These are phyloP conservation scores for Odontophorus gujanensis DNA, from an alignment of 2,113 vertebrate species.

Conservation along the genomic window DNA sequence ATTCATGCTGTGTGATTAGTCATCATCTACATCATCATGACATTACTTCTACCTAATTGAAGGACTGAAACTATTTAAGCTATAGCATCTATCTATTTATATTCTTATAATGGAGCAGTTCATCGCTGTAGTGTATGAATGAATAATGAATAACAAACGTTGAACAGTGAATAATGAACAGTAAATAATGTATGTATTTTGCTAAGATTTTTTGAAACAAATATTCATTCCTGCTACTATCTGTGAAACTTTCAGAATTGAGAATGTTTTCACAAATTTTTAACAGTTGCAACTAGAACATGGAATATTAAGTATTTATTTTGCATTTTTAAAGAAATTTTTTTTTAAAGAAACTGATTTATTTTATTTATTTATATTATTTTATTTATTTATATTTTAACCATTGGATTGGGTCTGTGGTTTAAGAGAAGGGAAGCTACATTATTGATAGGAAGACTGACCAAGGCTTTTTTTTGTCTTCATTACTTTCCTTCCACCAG, in stretches of 20 bases:
- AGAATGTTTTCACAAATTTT: neutral
- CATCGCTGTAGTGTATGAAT: slow-evolving; percentile 1
- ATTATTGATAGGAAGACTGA: neutral
- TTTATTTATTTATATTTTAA: neutral
- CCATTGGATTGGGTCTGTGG: fast-evolving
- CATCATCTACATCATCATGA: neutral
- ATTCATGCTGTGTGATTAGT: slow-evolving; percentile 19
- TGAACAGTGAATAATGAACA: slow-evolving; percentile 41
- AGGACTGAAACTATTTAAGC: neutral
- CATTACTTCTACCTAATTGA: neutral
- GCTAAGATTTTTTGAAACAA: slow-evolving; percentile 44
- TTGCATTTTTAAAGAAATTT: neutral
- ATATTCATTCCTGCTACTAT: neutral
- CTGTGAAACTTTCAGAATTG: neutral
- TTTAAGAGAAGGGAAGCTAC: neutral
- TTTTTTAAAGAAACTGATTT: neutral
- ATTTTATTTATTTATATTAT: too few species aligned
- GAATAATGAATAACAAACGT: slow-evolving; percentile 48
- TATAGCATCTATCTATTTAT: slow-evolving; percentile 23
- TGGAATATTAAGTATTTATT: neutral
- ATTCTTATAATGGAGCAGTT: neutral
- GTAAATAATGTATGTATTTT: slow-evolving; percentile 15
- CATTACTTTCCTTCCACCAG: neutral
- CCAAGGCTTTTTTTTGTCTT: neutral
- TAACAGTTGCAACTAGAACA: neutral